phyloP scores from a whole-genome alignment of 2,797 vertebrate species.

The Catharus ustulatus region DNA sequence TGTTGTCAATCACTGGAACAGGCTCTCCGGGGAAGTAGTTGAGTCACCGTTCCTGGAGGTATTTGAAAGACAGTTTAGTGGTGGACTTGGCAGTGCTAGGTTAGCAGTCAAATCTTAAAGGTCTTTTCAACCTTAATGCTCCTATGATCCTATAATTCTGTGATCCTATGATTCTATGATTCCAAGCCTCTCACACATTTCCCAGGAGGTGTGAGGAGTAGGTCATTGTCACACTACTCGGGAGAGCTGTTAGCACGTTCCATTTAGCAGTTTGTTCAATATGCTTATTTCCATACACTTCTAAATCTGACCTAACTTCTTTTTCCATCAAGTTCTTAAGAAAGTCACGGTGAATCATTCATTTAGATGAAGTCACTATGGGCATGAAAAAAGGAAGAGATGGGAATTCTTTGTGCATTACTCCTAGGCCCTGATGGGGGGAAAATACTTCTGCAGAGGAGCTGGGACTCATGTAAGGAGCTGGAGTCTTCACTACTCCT shows the following conservation, averaged over 20 bases:
- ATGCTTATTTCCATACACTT: not conserved
- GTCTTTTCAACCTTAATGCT: not conserved
- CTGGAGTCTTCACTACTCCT: not conserved
- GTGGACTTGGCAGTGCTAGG: not conserved
- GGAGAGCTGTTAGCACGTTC: not conserved
- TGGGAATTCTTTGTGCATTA: not conserved
- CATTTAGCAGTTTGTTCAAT: not conserved
- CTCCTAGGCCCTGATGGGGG: not conserved
- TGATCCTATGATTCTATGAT: not conserved
- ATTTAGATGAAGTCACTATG: not conserved
- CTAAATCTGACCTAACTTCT: not conserved
- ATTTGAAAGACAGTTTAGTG: not conserved
- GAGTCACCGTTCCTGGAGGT: not conserved
- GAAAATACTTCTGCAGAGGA: not conserved
- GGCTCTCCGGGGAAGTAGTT: not conserved
- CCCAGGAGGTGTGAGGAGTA: not conserved
- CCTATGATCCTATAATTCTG: not conserved
- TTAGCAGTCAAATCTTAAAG: not conserved
- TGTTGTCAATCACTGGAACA: not conserved
- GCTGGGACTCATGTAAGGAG: not conserved
- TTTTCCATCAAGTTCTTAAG: not conserved
- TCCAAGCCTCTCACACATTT: not conserved
- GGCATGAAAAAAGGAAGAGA: not conserved
- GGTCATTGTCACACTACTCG: not conserved
- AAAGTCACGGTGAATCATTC: not conserved